Conservation (phyloP, 1,140 invertebrate genomes). For the Planococcus citri region DNA sequence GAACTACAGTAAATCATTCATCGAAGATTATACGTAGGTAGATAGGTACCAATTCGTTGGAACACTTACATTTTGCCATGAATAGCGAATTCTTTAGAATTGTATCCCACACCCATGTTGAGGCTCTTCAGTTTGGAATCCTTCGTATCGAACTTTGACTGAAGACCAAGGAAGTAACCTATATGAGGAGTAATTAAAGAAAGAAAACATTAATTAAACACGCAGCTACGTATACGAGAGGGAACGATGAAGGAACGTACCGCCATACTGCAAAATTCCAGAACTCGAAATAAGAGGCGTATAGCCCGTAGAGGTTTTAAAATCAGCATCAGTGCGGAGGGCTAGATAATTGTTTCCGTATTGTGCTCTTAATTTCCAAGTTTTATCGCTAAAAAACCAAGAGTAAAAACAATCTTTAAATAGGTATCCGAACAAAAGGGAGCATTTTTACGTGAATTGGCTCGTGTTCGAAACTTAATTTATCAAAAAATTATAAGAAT, state of each 20-base stretch:
- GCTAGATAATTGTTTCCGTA: conserved; percentile 78
- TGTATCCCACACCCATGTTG: conserved; percentile 88
- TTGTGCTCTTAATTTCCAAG: conserved; percentile 72
- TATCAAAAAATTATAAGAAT: too few species aligned
- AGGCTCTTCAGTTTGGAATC: conserved; percentile 82
- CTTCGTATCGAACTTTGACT: conserved; percentile 78
- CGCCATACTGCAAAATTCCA: conserved; percentile 76
- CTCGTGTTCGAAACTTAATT: too few species aligned
- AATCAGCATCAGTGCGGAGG: conserved; percentile 76
- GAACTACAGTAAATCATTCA: not conserved
- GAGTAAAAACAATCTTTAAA: too few species aligned
- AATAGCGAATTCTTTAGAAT: conserved; percentile 76
- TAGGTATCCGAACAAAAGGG: too few species aligned
- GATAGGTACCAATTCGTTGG: too few species aligned
- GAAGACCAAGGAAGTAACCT: conserved; percentile 83
- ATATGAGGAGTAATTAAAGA: conserved; percentile 31
- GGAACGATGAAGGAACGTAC: conserved; percentile 30
- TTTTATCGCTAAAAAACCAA: conserved; percentile 54
- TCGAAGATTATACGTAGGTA: too few species aligned
- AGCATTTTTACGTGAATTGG: too few species aligned
- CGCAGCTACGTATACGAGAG: not conserved
- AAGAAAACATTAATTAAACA: not conserved
- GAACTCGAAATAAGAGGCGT: conserved; percentile 73
- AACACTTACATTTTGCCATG: conserved; percentile 87
- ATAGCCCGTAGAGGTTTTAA: conserved; percentile 71